Conservation (phyloP, 2,888 invertebrate species). For the Onchidella celtica region DNA sequence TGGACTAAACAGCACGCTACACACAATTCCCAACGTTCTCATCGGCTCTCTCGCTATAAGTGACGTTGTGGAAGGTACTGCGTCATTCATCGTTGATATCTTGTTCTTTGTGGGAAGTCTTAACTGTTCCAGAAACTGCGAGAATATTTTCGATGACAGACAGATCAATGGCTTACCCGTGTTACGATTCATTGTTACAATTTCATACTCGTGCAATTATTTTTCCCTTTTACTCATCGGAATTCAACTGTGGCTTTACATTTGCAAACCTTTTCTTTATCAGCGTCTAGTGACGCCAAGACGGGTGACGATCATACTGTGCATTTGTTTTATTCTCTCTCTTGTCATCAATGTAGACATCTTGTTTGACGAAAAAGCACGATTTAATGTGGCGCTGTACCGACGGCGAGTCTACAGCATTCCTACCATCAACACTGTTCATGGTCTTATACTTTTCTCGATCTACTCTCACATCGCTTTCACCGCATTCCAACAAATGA, state of each 20-base stretch:
- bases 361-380: background rate
- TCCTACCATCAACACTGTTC: background rate
- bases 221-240: slow-evolving; percentile 47
- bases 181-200: background rate
- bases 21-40: background rate
- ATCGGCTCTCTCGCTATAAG: background rate
- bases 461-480: slow-evolving; percentile 7
- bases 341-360: background rate
- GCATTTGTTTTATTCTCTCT: background rate
- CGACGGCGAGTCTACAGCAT: background rate
- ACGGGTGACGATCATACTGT: background rate
- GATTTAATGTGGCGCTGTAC: background rate
- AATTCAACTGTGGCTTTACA: slow-evolving; percentile 48
- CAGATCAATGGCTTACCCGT: background rate
- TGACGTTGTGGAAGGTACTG: slow-evolving; percentile 4
- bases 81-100: background rate
- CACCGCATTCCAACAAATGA: background rate
- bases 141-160: background rate
- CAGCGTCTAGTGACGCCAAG: background rate
- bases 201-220: slow-evolving; percentile 30
- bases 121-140: slow-evolving; percentile 24
- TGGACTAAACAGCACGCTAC: background rate
- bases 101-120: background rate
- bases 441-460: background rate
- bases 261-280: slow-evolving; percentile 42